phyloP scores from a whole-genome alignment of 2,888 invertebrate genomes.

The Chrysina gloriosa region DNA sequence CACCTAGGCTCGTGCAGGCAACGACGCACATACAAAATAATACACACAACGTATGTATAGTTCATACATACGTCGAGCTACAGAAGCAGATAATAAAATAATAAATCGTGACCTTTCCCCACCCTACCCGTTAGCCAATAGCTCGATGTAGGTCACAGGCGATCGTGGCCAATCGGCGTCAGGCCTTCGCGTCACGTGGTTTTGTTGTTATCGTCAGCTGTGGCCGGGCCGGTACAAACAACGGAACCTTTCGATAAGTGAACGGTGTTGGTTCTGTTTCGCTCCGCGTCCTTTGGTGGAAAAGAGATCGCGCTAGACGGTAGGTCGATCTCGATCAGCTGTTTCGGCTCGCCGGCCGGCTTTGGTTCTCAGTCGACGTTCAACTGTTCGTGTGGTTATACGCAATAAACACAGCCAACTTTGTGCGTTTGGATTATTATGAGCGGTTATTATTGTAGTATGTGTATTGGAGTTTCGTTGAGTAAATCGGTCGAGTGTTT shows the following conservation, averaged over 20 bases:
- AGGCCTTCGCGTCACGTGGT: constrained; percentile 68
- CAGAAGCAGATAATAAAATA: constrained; percentile 27
- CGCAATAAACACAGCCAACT: constrained; percentile 1
- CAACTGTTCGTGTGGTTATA: constrained; percentile 55
- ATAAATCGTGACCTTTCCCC: constrained; percentile 60
- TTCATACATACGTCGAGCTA: background rate
- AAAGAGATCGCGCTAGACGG: constrained; percentile 50
- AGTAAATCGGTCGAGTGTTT: constrained; percentile 56
- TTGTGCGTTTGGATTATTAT: constrained; percentile 47
- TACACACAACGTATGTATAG: constrained; percentile 33
- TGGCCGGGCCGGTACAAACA: constrained; percentile 63
- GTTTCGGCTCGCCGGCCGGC: constrained; percentile 62
- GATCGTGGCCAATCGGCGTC: constrained; percentile 38
- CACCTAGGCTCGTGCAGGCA: background rate
- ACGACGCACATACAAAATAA: background rate
- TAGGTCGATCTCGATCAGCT: constrained; percentile 59
- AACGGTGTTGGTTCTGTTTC: constrained; percentile 13
- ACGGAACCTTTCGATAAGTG: constrained; percentile 40
- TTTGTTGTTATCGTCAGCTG: constrained; percentile 79
- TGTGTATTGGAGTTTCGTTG: constrained; percentile 63
- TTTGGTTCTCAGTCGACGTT: constrained; percentile 57
- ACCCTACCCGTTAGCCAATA: constrained; percentile 62
- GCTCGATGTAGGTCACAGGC: constrained; percentile 70
- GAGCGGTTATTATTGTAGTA: constrained; percentile 50
- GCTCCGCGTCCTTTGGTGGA: constrained; percentile 37